A percentile compares a stretch with the other conserved stretches of the same genome.
Evolutionary conservation across 2,113 vertebrate genomes (phyloP).

Genomic region (Eurystomus gularis): DNA sequence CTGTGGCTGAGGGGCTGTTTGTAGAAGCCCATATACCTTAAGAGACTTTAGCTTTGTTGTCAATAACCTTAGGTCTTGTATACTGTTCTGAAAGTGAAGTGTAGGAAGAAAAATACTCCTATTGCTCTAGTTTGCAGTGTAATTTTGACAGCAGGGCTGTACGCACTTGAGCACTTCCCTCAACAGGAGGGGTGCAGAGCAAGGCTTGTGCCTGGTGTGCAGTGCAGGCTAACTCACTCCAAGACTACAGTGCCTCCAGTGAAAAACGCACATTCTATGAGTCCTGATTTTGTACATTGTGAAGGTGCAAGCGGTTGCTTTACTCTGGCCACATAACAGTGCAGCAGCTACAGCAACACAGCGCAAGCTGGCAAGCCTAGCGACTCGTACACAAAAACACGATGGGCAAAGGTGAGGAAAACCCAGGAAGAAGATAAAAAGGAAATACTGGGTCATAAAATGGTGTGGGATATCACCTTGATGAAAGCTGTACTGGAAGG

Average conservation of each 20-base stretch:
- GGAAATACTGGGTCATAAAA: not conserved
- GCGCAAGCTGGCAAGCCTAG: not conserved
- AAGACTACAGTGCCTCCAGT: not conserved
- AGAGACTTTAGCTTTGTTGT: not conserved
- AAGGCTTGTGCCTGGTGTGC: not conserved
- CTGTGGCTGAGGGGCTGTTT: not conserved
- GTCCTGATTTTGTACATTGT: not conserved
- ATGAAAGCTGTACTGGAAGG: not conserved
- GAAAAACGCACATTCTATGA: not conserved
- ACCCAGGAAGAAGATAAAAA: not conserved
- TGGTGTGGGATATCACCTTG: not conserved
- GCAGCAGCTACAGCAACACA: not conserved
- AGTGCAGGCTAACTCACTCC: not conserved
- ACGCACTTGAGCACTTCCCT: not conserved
- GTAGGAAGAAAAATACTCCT: not conserved
- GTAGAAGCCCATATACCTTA: not conserved
- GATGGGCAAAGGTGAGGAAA: not conserved
- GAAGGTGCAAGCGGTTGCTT: not conserved
- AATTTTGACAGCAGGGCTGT: not conserved
- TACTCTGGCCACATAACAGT: rapidly evolving
- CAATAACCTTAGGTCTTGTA: not conserved
- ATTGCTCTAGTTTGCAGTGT: not conserved
- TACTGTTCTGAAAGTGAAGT: not conserved
- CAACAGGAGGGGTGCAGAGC: not conserved
- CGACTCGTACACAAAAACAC: not conserved